Conservation (phyloP, 2,888 invertebrate genomes). For the Drosophila melanosoma region DNA sequence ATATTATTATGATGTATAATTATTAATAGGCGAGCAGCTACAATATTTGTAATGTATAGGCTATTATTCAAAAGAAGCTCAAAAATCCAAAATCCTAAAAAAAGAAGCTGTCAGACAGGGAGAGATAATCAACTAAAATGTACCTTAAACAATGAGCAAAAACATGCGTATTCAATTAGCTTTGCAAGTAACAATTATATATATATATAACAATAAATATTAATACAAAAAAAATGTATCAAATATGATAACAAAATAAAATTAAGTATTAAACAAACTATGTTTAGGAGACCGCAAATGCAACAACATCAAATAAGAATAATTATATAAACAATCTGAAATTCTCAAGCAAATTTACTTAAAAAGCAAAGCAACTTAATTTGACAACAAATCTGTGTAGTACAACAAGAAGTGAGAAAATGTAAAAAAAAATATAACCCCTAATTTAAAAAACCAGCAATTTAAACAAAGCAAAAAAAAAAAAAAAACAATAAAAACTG, state of each 20-base stretch:
- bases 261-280: conserved; percentile 46
- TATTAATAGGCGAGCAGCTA: conserved; percentile 29
- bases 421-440: conserved; percentile 34
- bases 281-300: conserved; percentile 6
- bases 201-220: conserved; percentile 29
- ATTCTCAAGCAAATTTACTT: conserved; percentile 40
- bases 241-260: conserved; percentile 33
- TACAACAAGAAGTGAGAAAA: conserved; percentile 20
- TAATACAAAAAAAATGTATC: conserved; percentile 35
- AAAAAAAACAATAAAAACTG: conserved; percentile 43
- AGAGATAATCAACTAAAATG: conserved; percentile 58
- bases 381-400: conserved; percentile 5
- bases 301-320: conserved; percentile 10
- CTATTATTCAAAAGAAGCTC: conserved; percentile 44
- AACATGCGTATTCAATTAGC: conserved; percentile 73
- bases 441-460: not conserved
- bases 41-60: conserved; percentile 13
- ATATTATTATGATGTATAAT: conserved; percentile 12
- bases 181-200: conserved; percentile 58
- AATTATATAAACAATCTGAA: conserved; percentile 28
- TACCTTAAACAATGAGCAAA: conserved; percentile 64
- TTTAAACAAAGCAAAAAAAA: not conserved
- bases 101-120: conserved; percentile 20
- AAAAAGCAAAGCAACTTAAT: conserved; percentile 9
- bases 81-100: conserved; percentile 44